Base-by-base conservation (phyloP, 1,140 invertebrate genomes). In the Helicoverpa armigera region DNA sequence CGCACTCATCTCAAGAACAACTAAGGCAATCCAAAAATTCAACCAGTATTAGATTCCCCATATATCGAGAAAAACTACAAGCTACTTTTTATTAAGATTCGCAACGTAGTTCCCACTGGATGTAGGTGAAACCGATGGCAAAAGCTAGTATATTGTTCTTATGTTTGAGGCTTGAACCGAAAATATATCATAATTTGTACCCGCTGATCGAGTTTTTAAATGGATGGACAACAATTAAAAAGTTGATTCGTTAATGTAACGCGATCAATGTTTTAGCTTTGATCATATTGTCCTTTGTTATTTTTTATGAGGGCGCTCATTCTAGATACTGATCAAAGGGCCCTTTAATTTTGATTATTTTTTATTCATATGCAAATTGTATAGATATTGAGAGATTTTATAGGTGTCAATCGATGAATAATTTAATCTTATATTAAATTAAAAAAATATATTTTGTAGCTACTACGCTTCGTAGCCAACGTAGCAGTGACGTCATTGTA, bases 191-290 rank as follows among this genome's bases (percentile, higher is more conserved):
- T 18, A 58, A 58, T 18, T 14, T 23, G 9, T 58, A 50, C 31
- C 11, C 12, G 4, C 16, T 23, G 23, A 23, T 69, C 23, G 1
- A 50, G 12, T 51, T 50, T 69, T 69, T 69, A 69, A 16, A 69
- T 69, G 48, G 23, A 69, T 50, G 65, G n/a, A 69, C n/a, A 43
- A 18, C 65, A 69, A 50, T 50, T 69, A 18, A 67, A 50, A 65
- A 67, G n/a, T 69, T 50, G 43, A 50, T 50, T 69, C 43, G 23
- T 69, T 18, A 69, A 51, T 18, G 16, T 43, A 51, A 48, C n/a
- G 35, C 43, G 65, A 48, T 12, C n/a, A 48, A 67, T 35, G 43
- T 65, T 12, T 2, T 50, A 16, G 16, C 43, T 69, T 67, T 69
- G 43, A 69, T 50, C 43, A 16, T 18, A 50, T 51, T 50, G 18